These are phyloP conservation scores for Sebastes itinus DNA, from an alignment of 2,797 vertebrate genomes.

Conservation along the genomic window DNA sequence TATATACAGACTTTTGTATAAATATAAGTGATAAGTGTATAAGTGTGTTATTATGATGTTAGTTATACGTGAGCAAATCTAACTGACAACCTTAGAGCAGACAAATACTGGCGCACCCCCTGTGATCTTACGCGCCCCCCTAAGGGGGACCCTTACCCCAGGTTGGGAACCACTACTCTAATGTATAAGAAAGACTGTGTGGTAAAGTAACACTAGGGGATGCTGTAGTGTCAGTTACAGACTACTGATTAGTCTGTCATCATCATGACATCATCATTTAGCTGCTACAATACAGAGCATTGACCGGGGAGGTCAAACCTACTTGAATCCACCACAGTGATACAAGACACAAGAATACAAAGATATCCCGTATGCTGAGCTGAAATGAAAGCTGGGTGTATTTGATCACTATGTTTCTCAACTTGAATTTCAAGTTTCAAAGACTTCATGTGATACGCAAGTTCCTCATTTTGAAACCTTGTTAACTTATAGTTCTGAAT, in stretches of 20 bases:
- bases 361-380: neutral
- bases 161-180: too few species aligned
- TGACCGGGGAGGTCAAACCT: neutral
- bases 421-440: neutral
- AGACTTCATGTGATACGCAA: neutral
- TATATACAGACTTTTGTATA: too few species aligned
- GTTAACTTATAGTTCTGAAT: neutral
- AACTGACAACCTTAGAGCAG: too few species aligned
- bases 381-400: neutral
- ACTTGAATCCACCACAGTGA: neutral
- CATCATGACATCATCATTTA: neutral
- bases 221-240: neutral
- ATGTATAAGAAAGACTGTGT: neutral
- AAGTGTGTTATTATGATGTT: too few species aligned
- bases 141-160: too few species aligned
- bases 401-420: neutral
- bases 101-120: too few species aligned
- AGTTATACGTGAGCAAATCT: too few species aligned
- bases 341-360: neutral
- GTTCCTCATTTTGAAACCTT: neutral
- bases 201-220: neutral
- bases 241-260: neutral
- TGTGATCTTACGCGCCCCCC: too few species aligned
- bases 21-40: too few species aligned
- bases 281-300: neutral